Evolutionary conservation across 2,888 invertebrate genomes (phyloP).

Genomic region (Mechanitis mazaeus): DNA sequence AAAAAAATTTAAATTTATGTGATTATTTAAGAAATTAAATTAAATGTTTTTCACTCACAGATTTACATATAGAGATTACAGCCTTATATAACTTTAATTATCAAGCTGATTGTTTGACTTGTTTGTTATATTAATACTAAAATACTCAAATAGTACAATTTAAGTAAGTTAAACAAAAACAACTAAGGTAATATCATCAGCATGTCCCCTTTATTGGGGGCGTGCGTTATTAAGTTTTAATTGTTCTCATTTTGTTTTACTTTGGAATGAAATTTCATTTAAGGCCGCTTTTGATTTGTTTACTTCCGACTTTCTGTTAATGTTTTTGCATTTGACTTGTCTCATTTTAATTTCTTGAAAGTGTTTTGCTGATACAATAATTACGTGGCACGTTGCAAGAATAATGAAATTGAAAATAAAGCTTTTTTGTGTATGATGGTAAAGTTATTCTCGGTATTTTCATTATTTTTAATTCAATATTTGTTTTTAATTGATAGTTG

Average conservation of each 20-base stretch:
- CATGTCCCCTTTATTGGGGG: conserved; percentile 26
- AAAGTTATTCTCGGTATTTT: no score
- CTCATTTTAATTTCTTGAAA: conserved; percentile 25
- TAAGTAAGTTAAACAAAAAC: background rate
- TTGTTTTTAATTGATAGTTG: no score
- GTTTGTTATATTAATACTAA: no score
- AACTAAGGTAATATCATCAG: conserved; percentile 4
- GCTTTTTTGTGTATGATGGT: background rate
- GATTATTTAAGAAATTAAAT: no score
- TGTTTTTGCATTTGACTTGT: conserved; percentile 32
- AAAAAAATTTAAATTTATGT: no score
- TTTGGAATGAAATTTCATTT: conserved; percentile 36
- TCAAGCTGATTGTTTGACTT: no score
- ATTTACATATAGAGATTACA: no score
- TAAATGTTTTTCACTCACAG: no score
- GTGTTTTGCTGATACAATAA: background rate
- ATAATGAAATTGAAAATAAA: conserved; percentile 11
- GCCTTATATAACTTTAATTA: no score
- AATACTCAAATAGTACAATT: background rate
- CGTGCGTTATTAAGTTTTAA: conserved; percentile 38
- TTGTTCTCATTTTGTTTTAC: conserved; percentile 35
- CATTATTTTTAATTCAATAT: no score
- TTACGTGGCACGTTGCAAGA: background rate
- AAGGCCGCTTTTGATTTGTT: conserved; percentile 34
- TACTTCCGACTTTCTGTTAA: conserved; percentile 33